Evolutionary conservation across 2,113 vertebrate species (phyloP), one percentile per base, ranked within the genome.

Genomic region (Salvelinus sp.): DNA sequence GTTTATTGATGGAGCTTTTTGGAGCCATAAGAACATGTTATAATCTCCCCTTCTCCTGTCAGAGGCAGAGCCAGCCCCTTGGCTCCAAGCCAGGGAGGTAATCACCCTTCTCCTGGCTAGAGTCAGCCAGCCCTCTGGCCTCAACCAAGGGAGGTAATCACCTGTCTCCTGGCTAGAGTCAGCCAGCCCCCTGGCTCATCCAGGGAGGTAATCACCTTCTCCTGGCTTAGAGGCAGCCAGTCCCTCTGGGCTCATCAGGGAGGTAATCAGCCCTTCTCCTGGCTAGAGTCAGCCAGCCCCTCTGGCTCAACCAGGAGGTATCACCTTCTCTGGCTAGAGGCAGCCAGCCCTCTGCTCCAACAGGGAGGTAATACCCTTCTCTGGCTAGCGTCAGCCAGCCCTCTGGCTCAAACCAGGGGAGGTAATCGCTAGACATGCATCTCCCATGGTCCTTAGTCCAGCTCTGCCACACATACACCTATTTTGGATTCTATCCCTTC

Each of bases 1-100:
- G 48, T 50, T 50, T 16, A 96, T 91, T 94, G 95, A 96, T 95
- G 93, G 93, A 89, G 93, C 92, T 95, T 95, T 95, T 86, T 94
- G 92, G 92, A 90, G 79, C 85, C 14, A 14, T 50, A 50, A 16
- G 90, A 95, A 94, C 94, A 94, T 92, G 92, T 94, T 94, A 93
- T 91, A 92, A 82, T 76, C 79, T 91, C 82, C 54, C 13, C n/a
- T 27, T 20, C 86, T 87, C 72, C 77, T 23, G 23, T n/a, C 1
- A 23, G 23, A 23, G 23, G 23, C 23, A n/a, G n/a, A 33, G 30
- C 4, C 76, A 69, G 74, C 83, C 77, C 81, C 38, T 60, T 38
- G 5, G n/a, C 23, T 25, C 23, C 23, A 25, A 1, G 1, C 1
- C 91, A 3, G 30, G 30, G 30, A 33, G 2, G 30, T 33, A 33